Conservation (phyloP, 2,888 invertebrate genomes). For the Tipula unca region DNA sequence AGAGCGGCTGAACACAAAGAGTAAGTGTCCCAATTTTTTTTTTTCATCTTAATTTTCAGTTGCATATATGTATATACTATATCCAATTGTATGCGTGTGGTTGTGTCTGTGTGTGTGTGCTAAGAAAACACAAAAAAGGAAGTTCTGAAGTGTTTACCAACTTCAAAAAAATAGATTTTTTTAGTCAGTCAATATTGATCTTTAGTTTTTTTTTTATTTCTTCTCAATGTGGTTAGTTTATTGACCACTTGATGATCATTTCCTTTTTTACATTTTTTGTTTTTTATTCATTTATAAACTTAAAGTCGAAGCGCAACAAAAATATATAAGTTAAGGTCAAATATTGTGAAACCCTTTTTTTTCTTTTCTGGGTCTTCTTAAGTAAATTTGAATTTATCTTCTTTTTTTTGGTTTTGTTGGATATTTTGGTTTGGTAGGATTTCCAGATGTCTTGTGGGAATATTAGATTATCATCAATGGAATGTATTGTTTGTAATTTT, state of each 20-base stretch:
- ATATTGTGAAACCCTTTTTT: not conserved
- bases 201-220: not conserved
- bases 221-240: not conserved
- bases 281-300: not conserved
- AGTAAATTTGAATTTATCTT: not conserved
- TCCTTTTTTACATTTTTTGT: not conserved
- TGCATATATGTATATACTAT: too few species aligned
- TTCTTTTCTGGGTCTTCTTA: not conserved
- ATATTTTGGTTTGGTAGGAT: not conserved
- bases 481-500: not conserved
- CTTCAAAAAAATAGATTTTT: not conserved
- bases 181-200: not conserved
- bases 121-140: not conserved
- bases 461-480: not conserved
- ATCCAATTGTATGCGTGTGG: too few species aligned
- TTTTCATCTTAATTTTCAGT: not conserved
- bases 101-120: not conserved
- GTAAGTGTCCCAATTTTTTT: slow-evolving; percentile 31
- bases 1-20: slow-evolving; percentile 48
- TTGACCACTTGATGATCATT: not conserved
- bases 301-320: not conserved
- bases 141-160: not conserved
- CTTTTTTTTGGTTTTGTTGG: not conserved
- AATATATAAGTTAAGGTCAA: not conserved
- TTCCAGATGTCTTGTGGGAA: not conserved